A percentile compares a stretch with the other conserved stretches of the same genome.
Evolutionary conservation across 1,140 invertebrate genomes (phyloP).

Genomic region (Cardiocondyla obscurior): DNA sequence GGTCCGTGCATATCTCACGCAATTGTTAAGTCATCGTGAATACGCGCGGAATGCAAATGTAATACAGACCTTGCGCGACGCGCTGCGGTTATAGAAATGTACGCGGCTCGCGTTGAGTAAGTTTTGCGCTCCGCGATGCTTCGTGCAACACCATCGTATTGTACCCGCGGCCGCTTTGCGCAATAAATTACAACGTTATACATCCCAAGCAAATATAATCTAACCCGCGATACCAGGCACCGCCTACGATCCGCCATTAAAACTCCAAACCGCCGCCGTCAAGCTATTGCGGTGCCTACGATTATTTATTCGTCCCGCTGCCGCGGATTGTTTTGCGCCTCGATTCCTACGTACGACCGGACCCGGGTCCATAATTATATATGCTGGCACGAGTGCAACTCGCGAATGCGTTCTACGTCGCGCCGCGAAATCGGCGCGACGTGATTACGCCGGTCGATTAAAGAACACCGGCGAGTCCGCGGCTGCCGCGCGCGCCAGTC

Average conservation of each 20-base stretch:
- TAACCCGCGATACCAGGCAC: slow-evolving; percentile 5
- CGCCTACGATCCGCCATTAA: slow-evolving; percentile 44
- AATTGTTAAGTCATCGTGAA: slow-evolving; percentile 30
- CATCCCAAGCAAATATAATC: slow-evolving; percentile 30
- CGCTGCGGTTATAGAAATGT: neutral
- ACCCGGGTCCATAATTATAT: slow-evolving; percentile 36
- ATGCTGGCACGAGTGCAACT: slow-evolving; percentile 18
- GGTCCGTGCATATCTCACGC: neutral
- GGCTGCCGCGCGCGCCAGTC: too few species aligned
- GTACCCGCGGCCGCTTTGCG: slow-evolving; percentile 1
- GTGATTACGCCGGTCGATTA: neutral
- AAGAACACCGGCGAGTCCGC: neutral
- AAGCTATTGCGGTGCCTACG: slow-evolving; percentile 11
- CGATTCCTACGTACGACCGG: neutral
- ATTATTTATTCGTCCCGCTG: slow-evolving; percentile 38
- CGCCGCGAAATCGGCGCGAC: neutral
- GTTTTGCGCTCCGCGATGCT: neutral
- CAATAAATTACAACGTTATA: slow-evolving; percentile 39
- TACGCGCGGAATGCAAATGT: slow-evolving; percentile 13
- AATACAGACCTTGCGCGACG: neutral
- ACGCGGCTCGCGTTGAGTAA: neutral
- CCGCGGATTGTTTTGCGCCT: slow-evolving; percentile 35
- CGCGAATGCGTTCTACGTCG: neutral
- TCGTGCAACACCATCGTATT: neutral
- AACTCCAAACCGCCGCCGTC: slow-evolving; percentile 10